phyloP scores from a whole-genome alignment of 2,113 vertebrate species.

The Brienomyrus longianalis region DNA sequence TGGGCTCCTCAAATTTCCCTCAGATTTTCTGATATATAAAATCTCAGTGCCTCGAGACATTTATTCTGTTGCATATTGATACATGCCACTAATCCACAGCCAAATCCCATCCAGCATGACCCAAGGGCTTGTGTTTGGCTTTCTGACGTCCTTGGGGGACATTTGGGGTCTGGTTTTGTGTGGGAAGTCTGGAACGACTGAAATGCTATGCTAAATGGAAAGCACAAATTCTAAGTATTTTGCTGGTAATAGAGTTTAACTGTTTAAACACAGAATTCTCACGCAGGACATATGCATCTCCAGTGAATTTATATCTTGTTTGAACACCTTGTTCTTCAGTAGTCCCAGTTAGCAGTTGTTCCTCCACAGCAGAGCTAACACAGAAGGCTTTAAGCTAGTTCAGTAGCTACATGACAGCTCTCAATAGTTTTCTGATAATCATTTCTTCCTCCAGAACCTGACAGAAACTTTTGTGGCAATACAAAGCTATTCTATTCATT shows the following conservation, averaged over 20 bases:
- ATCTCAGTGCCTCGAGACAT: background rate
- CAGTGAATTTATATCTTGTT: background rate
- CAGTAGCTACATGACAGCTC: background rate
- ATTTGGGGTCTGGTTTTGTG: background rate
- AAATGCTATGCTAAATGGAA: background rate
- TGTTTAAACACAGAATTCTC: background rate
- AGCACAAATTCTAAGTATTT: background rate
- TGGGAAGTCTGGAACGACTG: background rate
- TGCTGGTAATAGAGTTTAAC: background rate
- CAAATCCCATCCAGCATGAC: background rate
- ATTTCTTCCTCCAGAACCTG: background rate
- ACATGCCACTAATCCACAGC: background rate
- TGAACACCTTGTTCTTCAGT: background rate
- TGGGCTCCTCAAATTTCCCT: background rate
- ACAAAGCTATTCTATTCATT: too few relatives aligned
- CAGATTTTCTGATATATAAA: background rate
- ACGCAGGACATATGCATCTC: background rate
- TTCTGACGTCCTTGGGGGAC: background rate
- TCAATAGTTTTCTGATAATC: background rate
- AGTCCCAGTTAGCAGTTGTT: background rate
- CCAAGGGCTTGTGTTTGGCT: background rate
- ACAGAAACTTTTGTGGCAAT: background rate
- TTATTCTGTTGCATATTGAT: background rate
- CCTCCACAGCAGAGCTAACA: background rate
- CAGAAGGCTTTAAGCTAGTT: background rate